A percentile compares a stretch with the other conserved stretches of the same genome.
Conservation (phyloP, 2,113 vertebrate genomes). For the Antechinus flavipes region DNA sequence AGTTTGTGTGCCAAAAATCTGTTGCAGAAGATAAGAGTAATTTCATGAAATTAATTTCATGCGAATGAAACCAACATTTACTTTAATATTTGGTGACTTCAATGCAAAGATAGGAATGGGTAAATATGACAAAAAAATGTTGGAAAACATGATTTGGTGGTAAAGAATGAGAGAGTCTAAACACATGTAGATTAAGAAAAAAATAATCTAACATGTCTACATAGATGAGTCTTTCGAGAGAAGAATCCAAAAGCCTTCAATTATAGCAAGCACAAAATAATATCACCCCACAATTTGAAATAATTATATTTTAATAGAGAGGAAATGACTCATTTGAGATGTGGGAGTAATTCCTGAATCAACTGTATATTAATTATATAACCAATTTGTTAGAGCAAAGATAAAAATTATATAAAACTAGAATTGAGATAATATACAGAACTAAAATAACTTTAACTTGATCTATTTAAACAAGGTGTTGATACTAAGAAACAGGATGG, state of each 20-base stretch:
- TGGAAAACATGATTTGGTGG: neutral
- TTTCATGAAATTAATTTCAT: neutral
- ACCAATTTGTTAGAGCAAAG: neutral
- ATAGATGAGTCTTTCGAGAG: neutral
- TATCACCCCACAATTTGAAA: neutral
- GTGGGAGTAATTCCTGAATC: neutral
- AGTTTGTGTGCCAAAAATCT: neutral
- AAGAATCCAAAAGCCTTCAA: neutral
- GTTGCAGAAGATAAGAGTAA: neutral
- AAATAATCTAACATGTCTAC: neutral
- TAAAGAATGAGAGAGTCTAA: neutral
- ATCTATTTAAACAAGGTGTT: neutral
- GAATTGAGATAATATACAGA: neutral
- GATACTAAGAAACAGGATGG: neutral
- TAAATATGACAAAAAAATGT: neutral
- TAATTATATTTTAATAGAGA: neutral
- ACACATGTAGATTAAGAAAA: neutral
- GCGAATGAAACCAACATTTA: neutral
- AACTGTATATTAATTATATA: neutral
- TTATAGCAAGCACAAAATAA: neutral
- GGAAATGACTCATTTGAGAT: neutral
- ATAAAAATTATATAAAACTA: neutral
- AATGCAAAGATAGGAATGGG: neutral
- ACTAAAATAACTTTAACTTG: neutral
- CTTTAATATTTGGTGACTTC: neutral